Evolutionary conservation across 92 coral and sea anemone genomes (phyloP).

Genomic region (Umimayanthus chanpuru): DNA sequence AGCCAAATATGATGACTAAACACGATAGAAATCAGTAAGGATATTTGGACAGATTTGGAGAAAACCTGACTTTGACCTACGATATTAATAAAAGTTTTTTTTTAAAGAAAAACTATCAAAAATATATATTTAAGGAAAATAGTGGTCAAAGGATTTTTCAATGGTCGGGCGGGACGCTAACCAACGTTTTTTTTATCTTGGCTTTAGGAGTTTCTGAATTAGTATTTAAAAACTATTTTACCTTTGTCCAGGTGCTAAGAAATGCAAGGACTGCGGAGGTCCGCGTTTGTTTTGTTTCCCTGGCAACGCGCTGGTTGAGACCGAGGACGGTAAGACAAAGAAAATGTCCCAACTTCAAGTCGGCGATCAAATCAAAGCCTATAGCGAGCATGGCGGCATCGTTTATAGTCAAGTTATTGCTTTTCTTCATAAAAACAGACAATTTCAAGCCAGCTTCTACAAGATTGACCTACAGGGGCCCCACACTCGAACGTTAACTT

Average conservation of each 20-base stretch:
- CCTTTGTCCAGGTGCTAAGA: slow-evolving; percentile 1
- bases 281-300: slow-evolving; percentile 38
- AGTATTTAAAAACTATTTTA: neutral
- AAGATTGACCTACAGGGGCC: neutral
- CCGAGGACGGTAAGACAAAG: slow-evolving; percentile 8
- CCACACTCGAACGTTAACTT: neutral
- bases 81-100: no score
- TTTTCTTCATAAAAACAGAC: slow-evolving; percentile 22
- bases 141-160: no score
- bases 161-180: no score
- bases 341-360: slow-evolving; percentile 32
- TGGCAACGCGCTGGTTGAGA: slow-evolving; percentile 36
- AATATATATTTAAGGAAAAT: no score
- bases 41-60: no score
- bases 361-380: slow-evolving; percentile 34
- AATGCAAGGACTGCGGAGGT: slow-evolving; percentile 25
- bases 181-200: no score
- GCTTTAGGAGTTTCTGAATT: neutral
- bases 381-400: neutral
- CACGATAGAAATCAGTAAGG: no score
- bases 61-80: no score
- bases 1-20: no score
- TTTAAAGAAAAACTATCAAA: no score
- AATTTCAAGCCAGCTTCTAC: slow-evolving; percentile 21
- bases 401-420: slow-evolving; percentile 30